Conservation (phyloP, 2,888 invertebrate genomes). For the Callosobruchus maculatus region DNA sequence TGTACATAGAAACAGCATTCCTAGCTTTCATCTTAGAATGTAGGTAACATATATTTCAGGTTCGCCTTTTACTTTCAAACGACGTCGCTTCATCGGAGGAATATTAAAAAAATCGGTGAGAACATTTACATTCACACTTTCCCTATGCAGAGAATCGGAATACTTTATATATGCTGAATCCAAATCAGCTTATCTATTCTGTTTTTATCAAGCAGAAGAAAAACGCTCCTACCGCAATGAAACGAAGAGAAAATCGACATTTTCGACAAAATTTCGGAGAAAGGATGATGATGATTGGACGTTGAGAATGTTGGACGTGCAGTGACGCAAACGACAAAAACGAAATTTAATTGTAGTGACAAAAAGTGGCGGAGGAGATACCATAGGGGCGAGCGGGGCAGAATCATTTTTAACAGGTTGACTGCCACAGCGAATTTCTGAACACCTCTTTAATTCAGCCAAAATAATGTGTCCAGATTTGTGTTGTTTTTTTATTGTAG, state of each 20-base stretch:
- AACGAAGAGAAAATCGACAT: background rate
- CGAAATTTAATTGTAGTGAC: background rate
- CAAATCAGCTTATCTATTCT: background rate
- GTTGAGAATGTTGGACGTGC: background rate
- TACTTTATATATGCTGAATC: background rate
- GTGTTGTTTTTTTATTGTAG: too few relatives aligned
- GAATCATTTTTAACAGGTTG: background rate
- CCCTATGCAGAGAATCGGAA: background rate
- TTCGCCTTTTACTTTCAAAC: background rate
- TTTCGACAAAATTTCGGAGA: background rate
- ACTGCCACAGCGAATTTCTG: too few relatives aligned
- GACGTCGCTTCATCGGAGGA: background rate
- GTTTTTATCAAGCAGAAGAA: background rate
- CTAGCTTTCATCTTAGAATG: background rate
- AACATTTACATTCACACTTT: background rate
- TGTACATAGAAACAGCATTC: background rate
- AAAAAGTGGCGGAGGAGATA: background rate
- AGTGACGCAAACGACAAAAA: background rate
- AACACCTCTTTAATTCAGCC: too few relatives aligned
- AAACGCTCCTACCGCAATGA: background rate
- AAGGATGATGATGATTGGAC: background rate
- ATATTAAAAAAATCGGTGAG: background rate
- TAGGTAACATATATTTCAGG: background rate
- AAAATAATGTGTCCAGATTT: too few relatives aligned
- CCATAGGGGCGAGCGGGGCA: background rate